A percentile compares a stretch with the other conserved stretches of the same genome.
These are phyloP conservation scores for Hemistola chrysoprasaria DNA, from an alignment of 2,888 invertebrate species.

Conservation along the genomic window DNA sequence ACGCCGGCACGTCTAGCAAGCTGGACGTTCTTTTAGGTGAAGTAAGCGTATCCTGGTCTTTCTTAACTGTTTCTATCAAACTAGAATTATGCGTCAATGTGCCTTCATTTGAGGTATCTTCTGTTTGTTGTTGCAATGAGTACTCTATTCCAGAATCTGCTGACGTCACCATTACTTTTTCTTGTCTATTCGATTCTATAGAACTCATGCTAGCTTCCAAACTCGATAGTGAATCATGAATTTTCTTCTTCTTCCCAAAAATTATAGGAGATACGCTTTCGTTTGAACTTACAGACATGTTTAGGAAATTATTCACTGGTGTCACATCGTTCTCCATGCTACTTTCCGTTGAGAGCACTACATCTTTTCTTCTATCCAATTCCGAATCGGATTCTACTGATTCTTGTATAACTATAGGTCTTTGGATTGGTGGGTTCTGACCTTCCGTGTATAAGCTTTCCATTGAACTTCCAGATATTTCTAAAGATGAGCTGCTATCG, in stretches of 20 bases:
- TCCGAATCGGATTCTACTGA: slow-evolving; percentile 44
- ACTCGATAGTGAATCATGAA: slow-evolving; percentile 73
- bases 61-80: slow-evolving; percentile 57
- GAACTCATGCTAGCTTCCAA: slow-evolving; percentile 78
- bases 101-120: slow-evolving; percentile 72
- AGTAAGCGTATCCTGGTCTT: slow-evolving; percentile 58
- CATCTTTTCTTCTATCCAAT: slow-evolving; percentile 59
- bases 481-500: slow-evolving; percentile 73
- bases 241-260: slow-evolving; percentile 65
- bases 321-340: slow-evolving; percentile 71
- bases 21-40: slow-evolving; percentile 67
- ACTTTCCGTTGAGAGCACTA: slow-evolving; percentile 60
- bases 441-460: slow-evolving; percentile 66
- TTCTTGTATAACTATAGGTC: slow-evolving; percentile 47
- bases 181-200: slow-evolving; percentile 66
- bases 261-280: slow-evolving; percentile 76
- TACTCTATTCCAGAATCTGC: slow-evolving; percentile 77
- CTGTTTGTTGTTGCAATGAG: slow-evolving; percentile 65
- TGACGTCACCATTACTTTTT: slow-evolving; percentile 69
- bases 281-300: slow-evolving; percentile 72
- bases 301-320: slow-evolving; percentile 63
- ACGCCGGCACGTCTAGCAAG: slow-evolving; percentile 69
- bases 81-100: slow-evolving; percentile 74
- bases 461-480: slow-evolving; percentile 75
- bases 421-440: slow-evolving; percentile 28